phyloP scores from a whole-genome alignment of 23 tunicate species.

The Trididemnum clinides region DNA sequence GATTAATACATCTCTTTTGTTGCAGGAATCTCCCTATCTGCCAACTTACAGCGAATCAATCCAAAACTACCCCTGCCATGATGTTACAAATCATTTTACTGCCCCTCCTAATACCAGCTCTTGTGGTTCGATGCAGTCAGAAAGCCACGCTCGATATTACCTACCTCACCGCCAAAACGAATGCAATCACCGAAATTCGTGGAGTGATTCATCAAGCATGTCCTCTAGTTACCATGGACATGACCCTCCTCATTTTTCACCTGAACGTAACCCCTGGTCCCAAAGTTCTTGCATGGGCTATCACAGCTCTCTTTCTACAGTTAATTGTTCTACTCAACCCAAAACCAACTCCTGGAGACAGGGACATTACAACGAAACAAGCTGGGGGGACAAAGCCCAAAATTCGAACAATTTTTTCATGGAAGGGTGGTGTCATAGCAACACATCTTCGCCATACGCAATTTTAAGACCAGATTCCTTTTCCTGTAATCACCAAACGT shows the following conservation, averaged over 20 bases:
- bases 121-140: not conserved
- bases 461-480: too few relatives aligned
- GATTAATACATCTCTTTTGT: not conserved
- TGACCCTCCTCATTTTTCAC: not conserved
- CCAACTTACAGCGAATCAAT: conserved; percentile 29
- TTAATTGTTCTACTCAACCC: too few relatives aligned
- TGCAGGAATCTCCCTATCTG: not conserved
- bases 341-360: too few relatives aligned
- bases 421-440: too few relatives aligned
- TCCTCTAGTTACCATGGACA: not conserved
- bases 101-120: not conserved
- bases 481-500: too few relatives aligned
- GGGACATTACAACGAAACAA: too few relatives aligned
- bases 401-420: too few relatives aligned
- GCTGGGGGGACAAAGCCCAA: too few relatives aligned
- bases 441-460: too few relatives aligned
- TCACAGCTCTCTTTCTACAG: too few relatives aligned
- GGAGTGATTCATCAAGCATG: conserved; percentile 24
- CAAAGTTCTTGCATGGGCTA: too few relatives aligned
- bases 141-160: not conserved
- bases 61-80: not conserved
- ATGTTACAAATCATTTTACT: not conserved
- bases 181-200: conserved; percentile 6
- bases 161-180: not conserved
- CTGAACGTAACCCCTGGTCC: too few relatives aligned